Evolutionary conservation across 2,888 invertebrate genomes (phyloP), one percentile per base, ranked within the genome.

Genomic region (Tenthredo scrophulariae): DNA sequence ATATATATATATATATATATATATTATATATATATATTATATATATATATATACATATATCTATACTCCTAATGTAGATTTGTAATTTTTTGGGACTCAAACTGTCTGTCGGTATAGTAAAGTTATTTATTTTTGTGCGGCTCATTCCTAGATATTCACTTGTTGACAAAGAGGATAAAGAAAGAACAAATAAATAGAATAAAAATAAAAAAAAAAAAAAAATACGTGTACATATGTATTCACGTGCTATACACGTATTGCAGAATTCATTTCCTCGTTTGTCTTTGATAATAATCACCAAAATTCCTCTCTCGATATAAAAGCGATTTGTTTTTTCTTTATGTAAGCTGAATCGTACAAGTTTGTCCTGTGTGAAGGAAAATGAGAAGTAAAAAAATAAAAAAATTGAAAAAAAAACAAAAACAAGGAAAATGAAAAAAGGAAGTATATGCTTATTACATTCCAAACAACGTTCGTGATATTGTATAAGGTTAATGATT

Each of bases 161-260:
- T 86, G 87, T 79, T 6, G 86, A 86, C 86, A 87, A 87, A 87
- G 85, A 87, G 86, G 80, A 86, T 87, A 85, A 86, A 87, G 84
- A 65, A 29, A 37, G 7, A 37, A 37, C 2, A 37, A 37, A 37
- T n/a, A n/a, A n/a, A n/a, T n/a, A 87, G 86, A 87, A 87, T 85
- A 87, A 7, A 37, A 37, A 37, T 6, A 86, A 87, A 86, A 87
- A 87, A 87, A 85, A 88, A 87, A 87, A 86, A 88, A 87, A 86
- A 87, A 87, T 85, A 87, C 86, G 86, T 87, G 86, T 37, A 37
- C 7, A 37, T 37, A 37, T 37, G 37, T 87, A 88, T 87, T 43
- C n/a, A n/a, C n/a, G n/a, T n/a, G n/a, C n/a, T 43, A 77, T 77
- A n/a, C 74, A 40, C 43, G 74, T 22, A 70, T 33, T 22, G n/a